These are phyloP conservation scores for Asobara japonica DNA, from an alignment of 1,140 invertebrate species.

Conservation along the genomic window DNA sequence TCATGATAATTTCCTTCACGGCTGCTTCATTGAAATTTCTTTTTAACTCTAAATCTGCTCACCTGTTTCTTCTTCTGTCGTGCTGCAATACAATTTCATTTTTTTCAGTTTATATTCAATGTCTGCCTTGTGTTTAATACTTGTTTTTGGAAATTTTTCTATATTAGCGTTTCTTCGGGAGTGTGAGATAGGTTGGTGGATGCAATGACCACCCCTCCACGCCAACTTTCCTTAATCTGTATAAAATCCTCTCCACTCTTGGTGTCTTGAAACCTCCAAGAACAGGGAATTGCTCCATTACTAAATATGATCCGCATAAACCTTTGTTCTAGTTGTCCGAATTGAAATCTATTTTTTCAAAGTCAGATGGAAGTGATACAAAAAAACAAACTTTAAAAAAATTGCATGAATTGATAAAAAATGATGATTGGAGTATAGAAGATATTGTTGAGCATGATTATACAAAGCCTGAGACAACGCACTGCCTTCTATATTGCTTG, in stretches of 20 bases:
- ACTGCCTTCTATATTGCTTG: conserved; percentile 32
- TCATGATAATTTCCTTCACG: no score
- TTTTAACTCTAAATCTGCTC: no score
- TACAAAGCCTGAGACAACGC: not conserved
- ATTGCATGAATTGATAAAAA: not conserved
- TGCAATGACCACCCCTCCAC: not conserved
- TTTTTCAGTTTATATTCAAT: no score
- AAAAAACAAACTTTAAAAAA: not conserved
- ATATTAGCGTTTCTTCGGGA: no score
- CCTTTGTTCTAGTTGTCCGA: conserved; percentile 22
- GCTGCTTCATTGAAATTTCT: no score
- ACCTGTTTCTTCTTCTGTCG: no score
- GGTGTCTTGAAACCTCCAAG: conserved; percentile 27
- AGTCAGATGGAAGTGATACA: not conserved
- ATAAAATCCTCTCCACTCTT: conserved; percentile 22
- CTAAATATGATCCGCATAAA: not conserved
- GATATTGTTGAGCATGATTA: conserved; percentile 26
- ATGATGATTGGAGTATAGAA: conserved; percentile 32
- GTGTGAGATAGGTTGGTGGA: no score
- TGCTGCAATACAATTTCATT: no score
- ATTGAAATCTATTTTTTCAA: conserved; percentile 17
- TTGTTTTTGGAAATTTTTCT: no score
- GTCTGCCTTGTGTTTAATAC: no score
- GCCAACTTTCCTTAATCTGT: not conserved
- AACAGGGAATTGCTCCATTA: conserved; percentile 24